Evolutionary conservation across 2,113 vertebrate genomes (phyloP).

Genomic region (Hypanus sabinus): DNA sequence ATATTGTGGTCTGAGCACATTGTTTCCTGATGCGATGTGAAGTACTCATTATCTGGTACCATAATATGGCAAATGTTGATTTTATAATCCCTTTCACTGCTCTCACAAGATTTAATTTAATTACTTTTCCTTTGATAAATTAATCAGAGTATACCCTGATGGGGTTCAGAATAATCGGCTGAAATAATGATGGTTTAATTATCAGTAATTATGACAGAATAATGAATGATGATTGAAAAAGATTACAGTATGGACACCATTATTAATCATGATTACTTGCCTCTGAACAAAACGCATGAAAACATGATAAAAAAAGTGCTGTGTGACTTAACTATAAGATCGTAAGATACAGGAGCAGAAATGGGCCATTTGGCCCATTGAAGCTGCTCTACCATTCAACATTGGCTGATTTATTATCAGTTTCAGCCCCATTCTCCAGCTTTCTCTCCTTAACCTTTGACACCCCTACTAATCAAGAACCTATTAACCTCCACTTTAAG

Average conservation of each 20-base stretch:
- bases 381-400: too few species aligned
- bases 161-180: constrained; percentile 9
- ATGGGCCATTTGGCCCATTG: too few species aligned
- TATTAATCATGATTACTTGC: constrained; percentile 12
- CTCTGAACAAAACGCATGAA: not conserved
- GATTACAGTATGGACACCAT: not conserved
- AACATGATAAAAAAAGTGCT: not conserved
- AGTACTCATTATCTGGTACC: not conserved
- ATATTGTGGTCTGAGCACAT: not conserved
- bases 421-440: too few species aligned
- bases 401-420: too few species aligned
- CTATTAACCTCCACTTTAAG: too few species aligned
- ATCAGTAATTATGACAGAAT: constrained; percentile 26
- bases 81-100: constrained; percentile 25
- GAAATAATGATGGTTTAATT: constrained; percentile 35
- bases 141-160: not conserved
- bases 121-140: constrained; percentile 30
- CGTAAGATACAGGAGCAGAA: too few species aligned
- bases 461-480: too few species aligned
- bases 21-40: not conserved
- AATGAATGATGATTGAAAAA: constrained; percentile 28
- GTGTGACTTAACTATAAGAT: not conserved
- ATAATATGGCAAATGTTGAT: not conserved
- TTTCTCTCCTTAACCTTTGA: too few species aligned
- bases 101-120: not conserved